A percentile compares a stretch with the other conserved stretches of the same genome.
phyloP scores from a whole-genome alignment of 2,113 vertebrate species.

The Reinhardtius hippoglossoides region DNA sequence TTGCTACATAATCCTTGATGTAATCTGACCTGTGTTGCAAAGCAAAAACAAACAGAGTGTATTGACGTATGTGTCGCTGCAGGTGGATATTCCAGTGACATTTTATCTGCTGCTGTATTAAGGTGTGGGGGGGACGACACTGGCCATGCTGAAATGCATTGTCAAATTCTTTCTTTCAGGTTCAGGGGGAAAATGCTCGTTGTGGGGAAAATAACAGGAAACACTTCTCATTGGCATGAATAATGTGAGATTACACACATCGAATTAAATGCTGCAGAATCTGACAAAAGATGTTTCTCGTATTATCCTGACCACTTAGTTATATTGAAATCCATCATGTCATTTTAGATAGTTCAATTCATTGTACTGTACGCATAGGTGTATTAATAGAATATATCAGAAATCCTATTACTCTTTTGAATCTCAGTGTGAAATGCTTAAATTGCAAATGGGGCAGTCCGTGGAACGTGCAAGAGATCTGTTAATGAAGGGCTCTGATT shows the following conservation, averaged over 20 bases:
- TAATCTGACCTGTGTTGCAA: background rate
- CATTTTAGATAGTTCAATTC: slow-evolving; percentile 57
- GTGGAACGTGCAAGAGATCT: slow-evolving; percentile 32
- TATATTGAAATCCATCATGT: slow-evolving; percentile 54
- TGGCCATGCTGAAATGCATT: slow-evolving; percentile 65
- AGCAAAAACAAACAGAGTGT: background rate
- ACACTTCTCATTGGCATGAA: slow-evolving; percentile 17
- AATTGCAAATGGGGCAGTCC: slow-evolving; percentile 53
- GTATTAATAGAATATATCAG: slow-evolving; percentile 65
- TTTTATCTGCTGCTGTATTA: slow-evolving; percentile 59
- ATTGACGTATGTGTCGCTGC: slow-evolving; percentile 14
- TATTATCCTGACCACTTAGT: slow-evolving; percentile 40
- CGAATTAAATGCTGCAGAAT: slow-evolving; percentile 38
- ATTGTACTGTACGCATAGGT: slow-evolving; percentile 49
- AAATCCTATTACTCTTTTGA: slow-evolving; percentile 67
- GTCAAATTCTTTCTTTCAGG: slow-evolving; percentile 47
- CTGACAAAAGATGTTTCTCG: slow-evolving; percentile 36
- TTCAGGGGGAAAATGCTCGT: slow-evolving; percentile 15
- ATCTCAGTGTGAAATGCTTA: slow-evolving; percentile 63
- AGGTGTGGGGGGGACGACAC: slow-evolving; percentile 36
- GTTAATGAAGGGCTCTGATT: slow-evolving; percentile 82
- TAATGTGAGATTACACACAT: slow-evolving; percentile 26
- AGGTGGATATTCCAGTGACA: slow-evolving; percentile 65
- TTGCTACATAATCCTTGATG: background rate
- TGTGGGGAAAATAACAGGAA: slow-evolving; percentile 39